Evolutionary conservation across 1,140 invertebrate species (phyloP).

Genomic region (Drosophila lacteicornis): DNA sequence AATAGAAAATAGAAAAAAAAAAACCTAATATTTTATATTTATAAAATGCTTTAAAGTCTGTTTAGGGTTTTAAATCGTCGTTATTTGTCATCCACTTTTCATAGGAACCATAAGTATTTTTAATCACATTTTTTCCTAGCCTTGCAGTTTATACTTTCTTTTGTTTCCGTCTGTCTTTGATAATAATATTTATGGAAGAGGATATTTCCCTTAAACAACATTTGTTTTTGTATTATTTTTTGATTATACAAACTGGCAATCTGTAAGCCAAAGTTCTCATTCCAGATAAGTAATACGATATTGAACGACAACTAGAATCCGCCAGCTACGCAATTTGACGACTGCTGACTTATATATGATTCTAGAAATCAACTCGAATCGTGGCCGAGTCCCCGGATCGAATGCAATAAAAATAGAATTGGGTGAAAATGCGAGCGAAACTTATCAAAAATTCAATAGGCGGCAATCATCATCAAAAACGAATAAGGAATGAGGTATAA

Average conservation of each 20-base stretch:
- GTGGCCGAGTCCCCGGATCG: background rate
- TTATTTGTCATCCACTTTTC: background rate
- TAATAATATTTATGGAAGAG: no score
- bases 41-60: no score
- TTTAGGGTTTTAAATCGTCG: background rate
- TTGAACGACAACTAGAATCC: background rate
- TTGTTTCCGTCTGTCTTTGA: no score
- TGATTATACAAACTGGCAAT: no score
- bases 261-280: background rate
- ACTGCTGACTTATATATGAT: background rate
- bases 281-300: no score
- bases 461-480: conserved; percentile 38
- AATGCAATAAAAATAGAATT: conserved; percentile 19
- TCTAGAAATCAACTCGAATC: background rate
- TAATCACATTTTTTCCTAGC: no score
- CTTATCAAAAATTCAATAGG: conserved; percentile 42
- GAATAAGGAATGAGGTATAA: background rate
- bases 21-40: no score
- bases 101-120: background rate
- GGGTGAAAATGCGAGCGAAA: conserved; percentile 15
- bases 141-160: no score
- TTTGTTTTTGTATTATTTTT: no score
- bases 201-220: no score
- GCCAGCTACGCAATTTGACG: background rate
- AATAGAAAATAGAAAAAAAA: no score